Base-by-base conservation (phyloP, 2,888 invertebrate species). In the Agrochola macilenta region DNA sequence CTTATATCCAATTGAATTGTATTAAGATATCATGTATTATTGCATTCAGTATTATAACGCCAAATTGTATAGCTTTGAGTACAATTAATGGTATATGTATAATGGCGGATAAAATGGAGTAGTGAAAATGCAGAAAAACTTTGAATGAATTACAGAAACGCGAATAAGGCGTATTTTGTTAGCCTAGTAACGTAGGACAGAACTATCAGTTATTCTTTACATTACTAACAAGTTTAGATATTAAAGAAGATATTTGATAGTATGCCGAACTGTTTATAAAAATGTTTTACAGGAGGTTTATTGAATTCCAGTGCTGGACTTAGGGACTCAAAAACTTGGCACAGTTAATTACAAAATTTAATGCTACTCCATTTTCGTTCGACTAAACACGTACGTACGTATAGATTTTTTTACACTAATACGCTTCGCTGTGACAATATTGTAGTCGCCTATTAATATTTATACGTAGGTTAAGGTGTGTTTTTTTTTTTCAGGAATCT, bases 401-500 rank as follows among this genome's bases (percentile, higher is more conserved):
- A 75, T 65, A 82, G 76, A 39, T 76, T 86, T 85, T 83, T 87
- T 84, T 85, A 85, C 80, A 87, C 72, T 82, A 66, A 80, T 86
- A 94, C 93, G 95, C 94, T 95, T 95, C 78, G 93, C 92, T 91
- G 85, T 91, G 95, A 95, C 95, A 95, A 95, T 95, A 95, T 91
- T 39, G 83, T 93, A 93, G 88, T 78, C 84, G 78, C 91, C 92
- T 92, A 87, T 87, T 88, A 90, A 87, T 85, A 87, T 87, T 89
- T 91, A 88, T 83, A 87, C 64, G 23, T 89, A 89, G 87, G 58
- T 43, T 89, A 88, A 85, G 85, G 65, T 81, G 86, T 84, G 43
- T 60, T 11, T 35, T 58, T 68, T n/a, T 83, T 35, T 82, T 84
- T 76, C 63, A 54, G 35, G 54, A 73, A 79, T 77, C 39, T 76